Base-by-base conservation (phyloP, 1,140 invertebrate species). In the Drosophila elegans region DNA sequence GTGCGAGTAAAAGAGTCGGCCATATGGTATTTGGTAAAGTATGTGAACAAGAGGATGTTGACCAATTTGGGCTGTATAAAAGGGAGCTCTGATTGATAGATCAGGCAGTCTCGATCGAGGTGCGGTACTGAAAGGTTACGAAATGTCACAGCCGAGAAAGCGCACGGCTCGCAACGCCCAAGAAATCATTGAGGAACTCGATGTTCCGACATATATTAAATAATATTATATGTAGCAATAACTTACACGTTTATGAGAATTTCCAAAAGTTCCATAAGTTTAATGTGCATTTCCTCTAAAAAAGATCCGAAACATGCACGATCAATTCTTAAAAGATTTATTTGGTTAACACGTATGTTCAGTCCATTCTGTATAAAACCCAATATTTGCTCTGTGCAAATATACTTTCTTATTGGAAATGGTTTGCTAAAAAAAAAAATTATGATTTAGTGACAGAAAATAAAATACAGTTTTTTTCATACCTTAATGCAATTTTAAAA, bases 221-320 rank as follows among this genome's bases (percentile, higher is more conserved):
- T 21, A 21, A 21, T 21, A 21, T 21, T 21, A 13, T n/a, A 39
- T 25, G 36, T 10, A 9, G 7, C 2, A 10, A 0, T 57, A 21
- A 78, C 78, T 81, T 78, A 81, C 78, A 67, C 46, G 4, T 73
- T 36, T 7, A 81, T 66, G 2, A 81, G 32, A 2, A 62, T 54
- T 73, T 81, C 72, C 44, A 81, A n/a, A 27, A 81, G 55, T 3
- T 81, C 78, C 11, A 81, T 25, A 25, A 82, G 54, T 29, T 81
- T 77, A 0, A 32, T 34, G 12, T 73, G 25, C 29, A 81, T 78
- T 12, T 53, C 32, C 6, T 78, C 73, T 39, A 80, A 21, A 41
- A 61, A 52, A 7, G 51, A 44, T 13, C 27, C 38, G 29, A 66
- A 48, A 36, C 61, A 81, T 25, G 48, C n/a, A 41, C 57, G 16